phyloP scores from a whole-genome alignment of 2,113 vertebrate genomes.

The Neogale vison region DNA sequence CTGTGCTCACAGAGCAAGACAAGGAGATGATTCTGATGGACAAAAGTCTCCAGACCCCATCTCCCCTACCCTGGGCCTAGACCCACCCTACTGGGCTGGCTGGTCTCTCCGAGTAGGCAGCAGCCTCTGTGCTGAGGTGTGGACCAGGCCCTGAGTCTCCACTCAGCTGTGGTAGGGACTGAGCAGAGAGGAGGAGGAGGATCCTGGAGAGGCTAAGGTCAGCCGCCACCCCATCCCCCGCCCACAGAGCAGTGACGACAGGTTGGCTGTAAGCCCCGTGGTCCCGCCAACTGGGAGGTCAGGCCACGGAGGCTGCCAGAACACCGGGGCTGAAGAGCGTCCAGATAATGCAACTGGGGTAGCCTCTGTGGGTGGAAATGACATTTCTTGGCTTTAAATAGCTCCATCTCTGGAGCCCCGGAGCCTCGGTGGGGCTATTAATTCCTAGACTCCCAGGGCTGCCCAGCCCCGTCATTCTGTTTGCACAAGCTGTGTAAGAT shows the following conservation, averaged over 20 bases:
- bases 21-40: neutral
- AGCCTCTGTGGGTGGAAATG: slow-evolving; percentile 81
- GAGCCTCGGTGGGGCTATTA: slow-evolving; percentile 82
- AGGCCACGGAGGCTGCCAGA: neutral
- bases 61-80: neutral
- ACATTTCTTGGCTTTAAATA: slow-evolving; percentile 86
- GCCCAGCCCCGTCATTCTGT: slow-evolving; percentile 79
- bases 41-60: neutral
- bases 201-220: neutral
- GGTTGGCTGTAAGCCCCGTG: neutral
- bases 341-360: slow-evolving; percentile 76
- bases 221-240: neutral
- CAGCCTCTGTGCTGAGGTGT: neutral
- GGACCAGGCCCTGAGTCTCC: neutral
- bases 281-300: slow-evolving; percentile 18
- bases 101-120: too few species aligned
- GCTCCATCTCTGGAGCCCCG: slow-evolving; percentile 76
- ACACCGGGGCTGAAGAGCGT: slow-evolving; percentile 68
- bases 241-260: slow-evolving; percentile 39
- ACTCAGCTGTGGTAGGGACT: neutral
- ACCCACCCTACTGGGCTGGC: neutral
- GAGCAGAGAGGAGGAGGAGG: neutral
- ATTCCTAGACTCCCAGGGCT: slow-evolving; percentile 78
- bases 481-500: slow-evolving; percentile 82
- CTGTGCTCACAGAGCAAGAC: neutral